A percentile compares a stretch with the other conserved stretches of the same genome.
phyloP scores from a whole-genome alignment of 2,113 vertebrate species.

The Platichthys flesus region DNA sequence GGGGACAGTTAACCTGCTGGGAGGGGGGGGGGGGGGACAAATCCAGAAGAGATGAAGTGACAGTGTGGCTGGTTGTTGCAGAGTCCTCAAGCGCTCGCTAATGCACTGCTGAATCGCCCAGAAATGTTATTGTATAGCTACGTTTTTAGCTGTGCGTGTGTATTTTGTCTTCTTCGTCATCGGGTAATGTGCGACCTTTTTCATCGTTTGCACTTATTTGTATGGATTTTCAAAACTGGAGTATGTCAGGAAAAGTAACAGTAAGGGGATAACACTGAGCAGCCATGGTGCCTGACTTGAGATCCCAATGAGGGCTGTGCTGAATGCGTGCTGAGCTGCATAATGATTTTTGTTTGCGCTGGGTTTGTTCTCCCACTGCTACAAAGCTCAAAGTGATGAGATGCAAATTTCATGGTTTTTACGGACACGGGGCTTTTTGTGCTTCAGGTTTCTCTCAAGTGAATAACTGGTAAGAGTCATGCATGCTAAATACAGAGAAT shows the following conservation, averaged over 20 bases:
- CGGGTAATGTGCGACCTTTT: slow-evolving; percentile 28
- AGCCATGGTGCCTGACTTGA: slow-evolving; percentile 37
- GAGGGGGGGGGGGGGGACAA: slow-evolving; percentile 55
- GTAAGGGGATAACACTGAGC: slow-evolving; percentile 32
- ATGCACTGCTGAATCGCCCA: slow-evolving; percentile 32
- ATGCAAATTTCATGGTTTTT: slow-evolving; percentile 55
- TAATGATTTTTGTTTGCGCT: slow-evolving; percentile 51
- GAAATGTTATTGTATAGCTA: slow-evolving; percentile 23
- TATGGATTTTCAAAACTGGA: slow-evolving; percentile 47
- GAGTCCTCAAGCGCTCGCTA: slow-evolving; percentile 24
- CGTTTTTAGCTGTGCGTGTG: slow-evolving; percentile 16
- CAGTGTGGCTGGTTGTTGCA: slow-evolving; percentile 35
- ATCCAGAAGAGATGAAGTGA: slow-evolving; percentile 51
- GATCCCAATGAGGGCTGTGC: slow-evolving; percentile 37
- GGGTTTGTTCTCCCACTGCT: slow-evolving; percentile 47
- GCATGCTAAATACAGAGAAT: slow-evolving; percentile 22
- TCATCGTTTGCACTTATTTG: slow-evolving; percentile 44
- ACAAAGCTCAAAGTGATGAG: slow-evolving; percentile 50
- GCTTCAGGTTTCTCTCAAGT: slow-evolving; percentile 43
- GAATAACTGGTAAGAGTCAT: slow-evolving; percentile 25
- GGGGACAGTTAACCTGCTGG: slow-evolving; percentile 67
- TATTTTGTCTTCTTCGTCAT: slow-evolving; percentile 8
- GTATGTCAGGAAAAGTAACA: slow-evolving; percentile 38
- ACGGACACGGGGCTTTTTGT: slow-evolving; percentile 1
- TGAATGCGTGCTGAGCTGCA: slow-evolving; percentile 39